Percentiles rank a stretch among this genome's conserved stretches.
Conservation (phyloP, 1,140 invertebrate genomes). For the Stenopsyche tienmushanensis region DNA sequence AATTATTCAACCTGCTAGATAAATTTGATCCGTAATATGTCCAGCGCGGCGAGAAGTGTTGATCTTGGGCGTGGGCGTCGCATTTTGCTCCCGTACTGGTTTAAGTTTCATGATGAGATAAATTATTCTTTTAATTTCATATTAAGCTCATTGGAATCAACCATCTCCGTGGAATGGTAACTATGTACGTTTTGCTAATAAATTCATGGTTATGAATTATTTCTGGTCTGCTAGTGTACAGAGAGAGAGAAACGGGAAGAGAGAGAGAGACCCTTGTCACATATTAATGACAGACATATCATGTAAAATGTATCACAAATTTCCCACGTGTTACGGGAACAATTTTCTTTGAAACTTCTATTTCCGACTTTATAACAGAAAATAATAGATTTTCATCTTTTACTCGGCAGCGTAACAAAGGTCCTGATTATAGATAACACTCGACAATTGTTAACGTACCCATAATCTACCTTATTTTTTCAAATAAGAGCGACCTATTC, state of each 20-base stretch:
- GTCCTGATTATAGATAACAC: too few relatives aligned
- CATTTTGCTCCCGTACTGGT: too few relatives aligned
- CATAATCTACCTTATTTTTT: too few relatives aligned
- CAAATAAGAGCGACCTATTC: too few relatives aligned
- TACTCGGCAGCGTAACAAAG: too few relatives aligned
- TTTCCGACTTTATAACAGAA: not conserved
- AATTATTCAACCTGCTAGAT: too few relatives aligned
- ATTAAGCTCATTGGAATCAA: conserved; percentile 1
- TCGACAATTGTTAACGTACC: too few relatives aligned
- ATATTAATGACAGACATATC: conserved; percentile 26
- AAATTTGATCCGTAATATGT: too few relatives aligned
- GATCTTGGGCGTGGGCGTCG: too few relatives aligned
- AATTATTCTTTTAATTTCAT: conserved; percentile 6
- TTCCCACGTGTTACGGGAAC: not conserved
- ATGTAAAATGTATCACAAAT: conserved; percentile 16
- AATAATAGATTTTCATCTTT: conserved; percentile 1
- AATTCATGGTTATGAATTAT: conserved; percentile 30
- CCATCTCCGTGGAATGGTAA: not conserved
- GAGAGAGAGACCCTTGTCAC: conserved; percentile 14
- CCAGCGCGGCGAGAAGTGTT: too few relatives aligned
- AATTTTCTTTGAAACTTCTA: not conserved
- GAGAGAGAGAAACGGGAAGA: not conserved
- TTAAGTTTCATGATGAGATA: conserved; percentile 1
- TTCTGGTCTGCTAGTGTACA: not conserved
- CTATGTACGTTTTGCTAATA: conserved; percentile 12